Base-by-base conservation (phyloP, 2,113 vertebrate species). In the Syrmaticus mikado region DNA sequence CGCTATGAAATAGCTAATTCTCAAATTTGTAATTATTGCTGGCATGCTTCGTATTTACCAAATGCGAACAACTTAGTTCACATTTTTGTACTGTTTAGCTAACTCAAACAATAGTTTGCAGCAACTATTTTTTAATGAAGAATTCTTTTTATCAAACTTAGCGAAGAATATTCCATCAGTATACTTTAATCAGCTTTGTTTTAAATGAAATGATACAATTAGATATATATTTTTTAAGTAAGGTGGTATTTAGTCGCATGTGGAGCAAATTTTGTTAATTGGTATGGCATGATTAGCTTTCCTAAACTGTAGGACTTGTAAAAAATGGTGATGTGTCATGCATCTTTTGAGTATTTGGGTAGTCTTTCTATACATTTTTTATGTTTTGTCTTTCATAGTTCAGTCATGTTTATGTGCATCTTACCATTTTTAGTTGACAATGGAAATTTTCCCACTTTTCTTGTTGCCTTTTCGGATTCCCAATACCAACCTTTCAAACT, bases 1-100 rank as follows among this genome's bases (percentile, higher is more conserved):
- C 91, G 53, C 75, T 41, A 7, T 77, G 50, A 77, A 93, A 52
- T 87, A 94, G 82, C 45, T 74, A 64, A 92, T 90, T 55, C 76
- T 93, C 55, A 85, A 66, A 74, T 65, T 82, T 90, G n/a, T 77
- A 80, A 67, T 90, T 11, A 11, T 3, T 75, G 70, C 22, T 0
- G 0, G 41, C 38, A 64, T 71, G 50, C 50, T 93, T 91, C 21
- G 0, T 95, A 67, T 87, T 90, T 95, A 55, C 68, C 80, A 77
- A 91, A 53, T 38, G 60, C 0, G 38, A 94, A 34, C 82, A 72
- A 5, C 72, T 93, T 11, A 24, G 15, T 76, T 82, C 21, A 89
- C 78, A 75, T 82, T 58, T 79, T 85, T 64, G 62, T 45, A 7
- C 70, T 48, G 28, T 71, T 38, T 52, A 28, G 25, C 28, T 64